These are phyloP conservation scores for Hirtodrosophila confusa DNA, from an alignment of 2,888 invertebrate species.

Conservation along the genomic window DNA sequence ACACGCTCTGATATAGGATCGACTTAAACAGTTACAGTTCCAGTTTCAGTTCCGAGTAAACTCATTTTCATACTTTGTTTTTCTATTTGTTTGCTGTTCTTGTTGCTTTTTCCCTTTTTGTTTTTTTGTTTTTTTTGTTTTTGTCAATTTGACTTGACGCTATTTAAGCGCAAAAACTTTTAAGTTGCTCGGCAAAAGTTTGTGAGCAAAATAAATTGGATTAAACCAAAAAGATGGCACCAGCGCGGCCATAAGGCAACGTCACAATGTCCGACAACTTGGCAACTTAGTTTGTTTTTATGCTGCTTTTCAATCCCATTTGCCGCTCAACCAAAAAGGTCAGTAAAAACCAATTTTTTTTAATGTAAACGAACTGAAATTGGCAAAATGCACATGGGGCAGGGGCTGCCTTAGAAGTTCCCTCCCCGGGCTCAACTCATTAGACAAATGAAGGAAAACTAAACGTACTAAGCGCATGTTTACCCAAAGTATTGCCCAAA, in stretches of 20 bases:
- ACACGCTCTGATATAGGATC: slow-evolving; percentile 58
- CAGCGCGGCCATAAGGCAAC: slow-evolving; percentile 69
- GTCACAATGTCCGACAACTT: slow-evolving; percentile 63
- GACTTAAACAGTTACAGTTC: slow-evolving; percentile 46
- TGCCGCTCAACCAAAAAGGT: slow-evolving; percentile 11
- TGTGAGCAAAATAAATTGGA: slow-evolving; percentile 74
- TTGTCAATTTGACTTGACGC: slow-evolving; percentile 66
- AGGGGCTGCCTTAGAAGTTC: slow-evolving; percentile 30
- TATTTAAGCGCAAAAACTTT: slow-evolving; percentile 74
- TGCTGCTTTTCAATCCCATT: slow-evolving; percentile 55
- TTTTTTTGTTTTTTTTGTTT: slow-evolving; percentile 13
- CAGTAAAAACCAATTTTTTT: background rate
- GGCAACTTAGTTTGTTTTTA: slow-evolving; percentile 57
- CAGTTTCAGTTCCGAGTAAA: slow-evolving; percentile 40
- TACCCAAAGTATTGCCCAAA: slow-evolving; percentile 58
- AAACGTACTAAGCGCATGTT: slow-evolving; percentile 60
- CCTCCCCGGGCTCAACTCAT: slow-evolving; percentile 59
- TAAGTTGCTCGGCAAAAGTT: slow-evolving; percentile 73
- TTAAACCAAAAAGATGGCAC: slow-evolving; percentile 78
- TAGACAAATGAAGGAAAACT: slow-evolving; percentile 73
- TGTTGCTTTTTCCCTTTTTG: slow-evolving; percentile 8
- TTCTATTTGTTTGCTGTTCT: slow-evolving; percentile 36
- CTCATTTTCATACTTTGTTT: slow-evolving; percentile 71
- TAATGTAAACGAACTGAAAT: slow-evolving; percentile 49
- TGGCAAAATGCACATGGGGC: slow-evolving; percentile 58